Evolutionary conservation across 2,113 vertebrate genomes (phyloP), one percentile per base, ranked within the genome.

Genomic region (Solea solea): DNA sequence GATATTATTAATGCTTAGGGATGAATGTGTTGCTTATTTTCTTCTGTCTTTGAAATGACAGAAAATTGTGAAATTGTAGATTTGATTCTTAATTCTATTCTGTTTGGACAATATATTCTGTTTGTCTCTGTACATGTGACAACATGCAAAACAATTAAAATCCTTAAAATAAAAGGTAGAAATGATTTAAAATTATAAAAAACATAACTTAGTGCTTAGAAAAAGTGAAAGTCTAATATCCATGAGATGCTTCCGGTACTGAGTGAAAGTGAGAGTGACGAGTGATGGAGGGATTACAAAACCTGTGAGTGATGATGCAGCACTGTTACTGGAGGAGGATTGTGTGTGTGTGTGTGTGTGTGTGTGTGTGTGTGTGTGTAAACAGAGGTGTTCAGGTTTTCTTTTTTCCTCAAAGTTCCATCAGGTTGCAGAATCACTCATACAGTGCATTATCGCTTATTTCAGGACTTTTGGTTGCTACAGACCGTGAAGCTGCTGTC

Each of bases 231-330:
- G 21, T 11, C 51, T 25, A 8, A 55, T 2, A 11, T 25, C 3
- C 0, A 10, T 7, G 8, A 15, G 34, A 14, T 27, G 41, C 8
- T 61, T 39, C 41, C 21, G 49, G 11, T 52, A 3, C 12, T 8
- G 11, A 5, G 49, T 16, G 28, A 8, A 12, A 25, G 15, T 27
- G 34, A 57, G 14, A n/a, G 34, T 27, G 44, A 42, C 25, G 8
- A 72, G 15, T 41, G 15, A 25, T n/a, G 27, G 28, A 0, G 71
- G 50, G 16, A 57, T 49, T 72, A 41, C 51, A 64, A 58, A 45
- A 72, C 55, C 34, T 15, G 27, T 25, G 12, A 28, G 39, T 39
- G 63, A 78, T 70, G 40, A 46, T 58, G 53, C 2, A 2, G 57
- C 1, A n/a, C 16, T 39, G 58, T 50, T 67, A 25, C 44, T 15